Percentiles rank a stretch among this genome's conserved stretches.
phyloP scores from a whole-genome alignment of 2,888 invertebrate genomes.

The Hemithea aestivaria region DNA sequence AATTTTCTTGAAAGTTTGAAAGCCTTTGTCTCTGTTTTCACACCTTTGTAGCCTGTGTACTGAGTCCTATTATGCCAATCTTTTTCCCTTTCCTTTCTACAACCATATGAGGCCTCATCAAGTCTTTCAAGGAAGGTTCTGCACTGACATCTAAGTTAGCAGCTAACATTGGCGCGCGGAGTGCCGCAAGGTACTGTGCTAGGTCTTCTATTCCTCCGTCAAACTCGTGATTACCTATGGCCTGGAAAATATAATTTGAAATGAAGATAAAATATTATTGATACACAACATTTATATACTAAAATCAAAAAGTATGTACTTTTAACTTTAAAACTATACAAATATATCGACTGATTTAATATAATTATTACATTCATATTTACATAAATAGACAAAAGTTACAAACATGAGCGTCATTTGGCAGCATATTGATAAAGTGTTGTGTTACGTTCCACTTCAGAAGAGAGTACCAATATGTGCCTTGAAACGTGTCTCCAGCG shows the following conservation, averaged over 20 bases:
- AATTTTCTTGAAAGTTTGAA: no score
- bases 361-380: no score
- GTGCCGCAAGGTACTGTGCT: conserved; percentile 82
- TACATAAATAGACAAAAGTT: no score
- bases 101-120: conserved; percentile 81
- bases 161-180: conserved; percentile 84
- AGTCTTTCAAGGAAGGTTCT: conserved; percentile 81
- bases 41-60: conserved; percentile 83
- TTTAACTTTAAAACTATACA: no score
- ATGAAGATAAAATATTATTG: no score
- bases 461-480: conserved; percentile 89
- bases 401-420: conserved; percentile 87
- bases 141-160: conserved; percentile 84
- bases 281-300: no score
- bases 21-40: conserved; percentile 17
- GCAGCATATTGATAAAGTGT: conserved; percentile 85
- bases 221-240: conserved; percentile 92
- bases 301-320: no score
- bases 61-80: conserved; percentile 89
- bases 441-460: conserved; percentile 86
- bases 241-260: no score
- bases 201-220: conserved; percentile 86
- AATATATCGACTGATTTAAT: no score
- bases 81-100: conserved; percentile 81
- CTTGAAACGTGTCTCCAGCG: conserved; percentile 91